Evolutionary conservation across 1,140 invertebrate genomes (phyloP), one percentile per base, ranked within the genome.

Genomic region (Habropoda laboriosa): DNA sequence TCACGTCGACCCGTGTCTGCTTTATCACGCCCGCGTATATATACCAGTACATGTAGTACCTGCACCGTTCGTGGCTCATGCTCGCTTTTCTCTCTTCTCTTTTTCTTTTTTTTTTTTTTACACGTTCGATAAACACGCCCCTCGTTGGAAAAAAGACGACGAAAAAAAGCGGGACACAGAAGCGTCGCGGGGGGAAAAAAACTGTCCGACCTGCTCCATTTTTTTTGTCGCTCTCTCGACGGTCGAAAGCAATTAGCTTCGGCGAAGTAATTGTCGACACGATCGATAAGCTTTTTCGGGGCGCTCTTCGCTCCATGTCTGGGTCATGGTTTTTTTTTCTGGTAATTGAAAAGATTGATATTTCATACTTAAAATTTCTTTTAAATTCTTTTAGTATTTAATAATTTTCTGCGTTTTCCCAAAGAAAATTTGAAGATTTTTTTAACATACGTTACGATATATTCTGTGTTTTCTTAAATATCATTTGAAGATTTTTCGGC

Each of bases 21-120:
- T 67, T 67, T 67, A 67, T 67, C 64, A 27, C 64, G 38, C 6
- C n/a, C 30, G n/a, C 21, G 60, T 38, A n/a, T n/a, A n/a, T n/a
- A n/a, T n/a, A n/a, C n/a, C n/a, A n/a, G n/a, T n/a, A n/a, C n/a
- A n/a, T n/a, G n/a, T n/a, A n/a, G 27, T 47, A 21, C 27, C 18
- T 66, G 63, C 63, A 47, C 42, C 30, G 8, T 49, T 67, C 35
- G 21, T 40, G n/a, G n/a, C 35, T 16, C 21, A 24, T 18, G 57
- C 21, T 60, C 57, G 7, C 21, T 21, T 13, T 16, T 16, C 16
- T 45, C 16, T 45, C 3, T 16, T 18, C 21, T 21, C 16, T 16
- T 16, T 45, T 45, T 45, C 16, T 16, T 16, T 18, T 7, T 35
- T n/a, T 21, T 21, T 35, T 60, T 60, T 60, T 60, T 60, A 60